Conservation (phyloP, 2,888 invertebrate species). For the Xestia xanthographa region DNA sequence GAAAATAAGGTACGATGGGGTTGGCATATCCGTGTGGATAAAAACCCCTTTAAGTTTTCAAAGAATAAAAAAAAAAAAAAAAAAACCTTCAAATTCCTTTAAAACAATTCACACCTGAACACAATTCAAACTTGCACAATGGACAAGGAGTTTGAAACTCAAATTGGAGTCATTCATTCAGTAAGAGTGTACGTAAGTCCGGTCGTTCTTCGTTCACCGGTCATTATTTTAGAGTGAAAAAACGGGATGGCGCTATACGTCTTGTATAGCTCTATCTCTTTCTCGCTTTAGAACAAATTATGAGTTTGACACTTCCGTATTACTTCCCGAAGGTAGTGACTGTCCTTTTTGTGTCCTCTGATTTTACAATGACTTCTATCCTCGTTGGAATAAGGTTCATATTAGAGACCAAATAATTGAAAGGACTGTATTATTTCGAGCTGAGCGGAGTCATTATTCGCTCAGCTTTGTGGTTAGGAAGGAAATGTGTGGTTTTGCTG, state of each 20-base stretch:
- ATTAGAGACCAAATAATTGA: neutral
- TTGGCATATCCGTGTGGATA: too few relatives aligned
- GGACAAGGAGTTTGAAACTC: conserved; percentile 33
- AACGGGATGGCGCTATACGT: neutral
- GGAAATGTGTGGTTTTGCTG: conserved; percentile 14
- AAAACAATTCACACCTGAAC: conserved; percentile 40
- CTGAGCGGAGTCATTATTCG: conserved; percentile 24
- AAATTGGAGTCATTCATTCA: conserved; percentile 36
- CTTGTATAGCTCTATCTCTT: neutral
- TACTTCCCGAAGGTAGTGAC: neutral
- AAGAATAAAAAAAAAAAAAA: too few relatives aligned
- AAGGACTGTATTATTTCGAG: conserved; percentile 1
- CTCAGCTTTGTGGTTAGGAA: conserved; percentile 10
- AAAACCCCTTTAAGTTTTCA: too few relatives aligned
- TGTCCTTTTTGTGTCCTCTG: neutral
- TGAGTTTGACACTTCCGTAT: conserved; percentile 11
- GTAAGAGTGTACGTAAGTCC: conserved; percentile 41
- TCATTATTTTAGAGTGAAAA: conserved; percentile 25
- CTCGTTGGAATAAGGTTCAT: neutral
- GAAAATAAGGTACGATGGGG: too few relatives aligned
- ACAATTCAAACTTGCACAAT: conserved; percentile 53
- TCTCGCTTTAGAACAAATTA: neutral
- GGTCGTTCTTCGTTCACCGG: conserved; percentile 32
- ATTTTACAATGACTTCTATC: neutral
- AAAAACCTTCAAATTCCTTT: conserved; percentile 25